A percentile compares a stretch with the other conserved stretches of the same genome.
Evolutionary conservation across 2,113 vertebrate genomes (phyloP).

Genomic region (Orycteropus afer): DNA sequence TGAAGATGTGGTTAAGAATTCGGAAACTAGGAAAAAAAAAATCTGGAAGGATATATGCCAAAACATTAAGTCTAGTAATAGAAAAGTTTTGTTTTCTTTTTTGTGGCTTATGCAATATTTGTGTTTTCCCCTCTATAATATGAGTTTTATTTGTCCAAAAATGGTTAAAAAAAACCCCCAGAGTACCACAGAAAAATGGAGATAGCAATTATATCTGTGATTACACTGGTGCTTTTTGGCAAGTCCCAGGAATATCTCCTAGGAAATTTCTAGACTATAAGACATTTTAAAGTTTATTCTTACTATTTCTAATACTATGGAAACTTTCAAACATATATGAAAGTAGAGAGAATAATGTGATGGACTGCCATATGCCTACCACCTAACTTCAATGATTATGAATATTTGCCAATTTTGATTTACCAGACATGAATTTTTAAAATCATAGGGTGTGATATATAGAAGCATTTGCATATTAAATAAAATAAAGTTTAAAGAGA

Average conservation of each 20-base stretch:
- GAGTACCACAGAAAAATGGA: not conserved
- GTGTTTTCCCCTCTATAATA: not conserved
- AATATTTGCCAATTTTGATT: constrained; percentile 1
- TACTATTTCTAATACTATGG: constrained; percentile 14
- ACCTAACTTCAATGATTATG: not conserved
- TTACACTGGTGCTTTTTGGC: not conserved
- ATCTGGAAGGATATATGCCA: not conserved
- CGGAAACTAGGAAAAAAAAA: not conserved
- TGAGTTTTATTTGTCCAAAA: not conserved
- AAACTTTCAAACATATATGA: not conserved
- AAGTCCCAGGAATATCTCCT: not conserved
- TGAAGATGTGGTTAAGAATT: not conserved
- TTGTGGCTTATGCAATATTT: not conserved
- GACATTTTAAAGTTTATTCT: not conserved
- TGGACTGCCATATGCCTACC: not conserved
- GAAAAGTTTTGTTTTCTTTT: not conserved
- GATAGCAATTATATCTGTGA: not conserved
- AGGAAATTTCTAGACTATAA: not conserved
- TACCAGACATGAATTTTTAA: not conserved
- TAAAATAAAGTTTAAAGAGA: not conserved
- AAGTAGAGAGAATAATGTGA: constrained; percentile 27
- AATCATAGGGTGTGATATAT: not conserved
- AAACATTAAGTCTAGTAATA: not conserved
- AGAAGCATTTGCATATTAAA: not conserved
- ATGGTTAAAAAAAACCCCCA: not conserved